Evolutionary conservation across 2,113 vertebrate species (phyloP).

Genomic region (Chauna torquata): DNA sequence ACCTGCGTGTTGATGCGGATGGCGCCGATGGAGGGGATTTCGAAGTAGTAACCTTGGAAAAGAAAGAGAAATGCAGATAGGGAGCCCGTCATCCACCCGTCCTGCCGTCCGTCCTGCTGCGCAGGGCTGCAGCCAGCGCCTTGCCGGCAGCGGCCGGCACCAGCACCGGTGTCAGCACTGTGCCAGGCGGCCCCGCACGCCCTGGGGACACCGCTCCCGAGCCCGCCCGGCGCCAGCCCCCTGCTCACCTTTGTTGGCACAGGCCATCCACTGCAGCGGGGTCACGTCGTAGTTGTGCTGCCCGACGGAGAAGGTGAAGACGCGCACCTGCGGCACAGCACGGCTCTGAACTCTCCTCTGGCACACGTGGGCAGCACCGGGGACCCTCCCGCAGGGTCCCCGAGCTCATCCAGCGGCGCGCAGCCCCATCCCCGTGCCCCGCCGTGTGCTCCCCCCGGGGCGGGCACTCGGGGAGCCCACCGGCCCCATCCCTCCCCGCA

Average conservation of each 20-base stretch:
- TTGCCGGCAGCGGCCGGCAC: fast-evolving
- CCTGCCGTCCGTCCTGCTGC: neutral
- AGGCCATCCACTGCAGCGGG: conserved; percentile 98
- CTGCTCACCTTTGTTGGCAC: conserved; percentile 92
- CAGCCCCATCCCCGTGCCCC: neutral
- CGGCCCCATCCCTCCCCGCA: neutral
- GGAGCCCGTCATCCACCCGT: neutral
- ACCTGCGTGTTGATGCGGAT: conserved; percentile 99
- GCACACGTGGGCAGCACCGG: neutral
- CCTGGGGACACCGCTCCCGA: fast-evolving
- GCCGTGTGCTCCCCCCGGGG: neutral
- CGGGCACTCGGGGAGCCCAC: neutral
- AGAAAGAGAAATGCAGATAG: conserved; percentile 20
- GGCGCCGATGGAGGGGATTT: conserved; percentile 97
- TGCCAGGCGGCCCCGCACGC: neutral
- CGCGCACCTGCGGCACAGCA: conserved; percentile 75
- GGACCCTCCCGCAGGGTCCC: neutral
- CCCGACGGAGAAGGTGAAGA: conserved; percentile 98
- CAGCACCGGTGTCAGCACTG: fast-evolving
- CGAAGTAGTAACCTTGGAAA: conserved; percentile 95
- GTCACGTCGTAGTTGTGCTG: conserved; percentile 99
- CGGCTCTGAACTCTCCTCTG: fast-evolving
- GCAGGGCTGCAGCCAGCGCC: neutral
- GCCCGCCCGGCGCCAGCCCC: fast-evolving
- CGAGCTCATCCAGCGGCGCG: neutral